Percentiles rank a stretch among this genome's conserved stretches.
Conservation (phyloP, 2,797 vertebrate genomes). For the Bradypodion pumilum region DNA sequence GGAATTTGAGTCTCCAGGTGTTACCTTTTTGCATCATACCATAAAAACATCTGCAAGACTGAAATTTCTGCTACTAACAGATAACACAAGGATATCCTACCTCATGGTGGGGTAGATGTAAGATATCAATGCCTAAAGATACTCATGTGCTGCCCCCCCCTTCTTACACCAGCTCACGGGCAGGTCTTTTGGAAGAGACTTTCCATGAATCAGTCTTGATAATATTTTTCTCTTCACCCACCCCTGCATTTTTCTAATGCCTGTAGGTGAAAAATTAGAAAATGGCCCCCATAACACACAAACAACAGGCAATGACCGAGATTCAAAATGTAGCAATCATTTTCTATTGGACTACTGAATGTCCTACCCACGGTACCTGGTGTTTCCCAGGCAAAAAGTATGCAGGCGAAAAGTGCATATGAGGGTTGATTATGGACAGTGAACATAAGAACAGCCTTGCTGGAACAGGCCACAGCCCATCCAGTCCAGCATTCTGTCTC, state of each 20-base stretch:
- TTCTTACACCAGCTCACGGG: conserved; percentile 51
- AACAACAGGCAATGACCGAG: neutral
- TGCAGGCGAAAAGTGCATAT: no score
- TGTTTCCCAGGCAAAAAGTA: no score
- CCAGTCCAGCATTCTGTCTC: no score
- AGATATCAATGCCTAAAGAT: conserved; percentile 62
- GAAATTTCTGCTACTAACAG: conserved; percentile 74
- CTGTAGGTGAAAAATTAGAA: neutral
- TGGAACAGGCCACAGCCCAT: no score
- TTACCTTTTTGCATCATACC: conserved; percentile 76
- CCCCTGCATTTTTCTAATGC: neutral
- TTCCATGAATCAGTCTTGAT: conserved; percentile 38
- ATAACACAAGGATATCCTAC: conserved; percentile 67
- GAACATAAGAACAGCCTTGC: no score
- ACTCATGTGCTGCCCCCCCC: conserved; percentile 54
- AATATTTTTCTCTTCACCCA: neutral
- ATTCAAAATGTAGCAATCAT: neutral
- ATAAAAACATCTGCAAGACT: conserved; percentile 72
- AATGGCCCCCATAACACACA: neutral
- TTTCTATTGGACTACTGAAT: neutral
- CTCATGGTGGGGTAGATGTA: conserved; percentile 66
- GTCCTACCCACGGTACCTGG: neutral
- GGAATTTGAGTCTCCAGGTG: conserved; percentile 63
- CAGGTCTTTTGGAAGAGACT: conserved; percentile 48
- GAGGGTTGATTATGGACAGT: no score